Evolutionary conservation across 1,140 invertebrate genomes (phyloP).

Genomic region (Drosophila mauritiana): DNA sequence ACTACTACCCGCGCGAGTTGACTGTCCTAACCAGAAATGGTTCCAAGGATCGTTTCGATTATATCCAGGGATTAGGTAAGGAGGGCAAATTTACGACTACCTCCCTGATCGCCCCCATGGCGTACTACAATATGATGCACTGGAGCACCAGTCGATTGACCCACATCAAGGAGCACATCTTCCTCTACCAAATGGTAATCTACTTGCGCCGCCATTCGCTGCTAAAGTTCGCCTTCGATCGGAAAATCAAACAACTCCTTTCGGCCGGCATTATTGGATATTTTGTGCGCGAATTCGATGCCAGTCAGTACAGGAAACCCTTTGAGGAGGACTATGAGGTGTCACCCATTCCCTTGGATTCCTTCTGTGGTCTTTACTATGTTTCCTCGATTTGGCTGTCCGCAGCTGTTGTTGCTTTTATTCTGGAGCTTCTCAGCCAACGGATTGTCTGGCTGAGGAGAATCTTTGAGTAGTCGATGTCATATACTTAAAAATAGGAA

Average conservation of each 20-base stretch:
- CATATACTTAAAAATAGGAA: background rate
- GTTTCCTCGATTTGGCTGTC: constrained; percentile 27
- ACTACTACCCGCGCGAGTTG: constrained; percentile 50
- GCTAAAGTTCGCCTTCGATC: constrained; percentile 62
- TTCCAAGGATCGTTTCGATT: constrained; percentile 33
- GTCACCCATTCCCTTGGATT: constrained; percentile 16
- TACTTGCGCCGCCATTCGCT: constrained; percentile 54
- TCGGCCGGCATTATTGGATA: constrained; percentile 57
- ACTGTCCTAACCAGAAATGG: constrained; percentile 18
- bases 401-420: constrained; percentile 29
- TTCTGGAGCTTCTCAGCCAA: constrained; percentile 47
- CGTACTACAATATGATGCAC: constrained; percentile 49
- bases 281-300: constrained; percentile 44
- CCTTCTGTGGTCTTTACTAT: constrained; percentile 50
- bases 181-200: constrained; percentile 63
- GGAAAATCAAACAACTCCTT: constrained; percentile 63
- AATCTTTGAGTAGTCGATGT: constrained; percentile 10
- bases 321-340: constrained; percentile 2
- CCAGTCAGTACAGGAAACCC: background rate
- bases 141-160: constrained; percentile 43
- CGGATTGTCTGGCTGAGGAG: constrained; percentile 38
- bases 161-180: constrained; percentile 59
- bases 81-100: constrained; percentile 19
- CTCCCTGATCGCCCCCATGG: constrained; percentile 46
- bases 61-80: constrained; percentile 12